Conservation (phyloP, 2,888 invertebrate species). For the Auanema freiburgensis region DNA sequence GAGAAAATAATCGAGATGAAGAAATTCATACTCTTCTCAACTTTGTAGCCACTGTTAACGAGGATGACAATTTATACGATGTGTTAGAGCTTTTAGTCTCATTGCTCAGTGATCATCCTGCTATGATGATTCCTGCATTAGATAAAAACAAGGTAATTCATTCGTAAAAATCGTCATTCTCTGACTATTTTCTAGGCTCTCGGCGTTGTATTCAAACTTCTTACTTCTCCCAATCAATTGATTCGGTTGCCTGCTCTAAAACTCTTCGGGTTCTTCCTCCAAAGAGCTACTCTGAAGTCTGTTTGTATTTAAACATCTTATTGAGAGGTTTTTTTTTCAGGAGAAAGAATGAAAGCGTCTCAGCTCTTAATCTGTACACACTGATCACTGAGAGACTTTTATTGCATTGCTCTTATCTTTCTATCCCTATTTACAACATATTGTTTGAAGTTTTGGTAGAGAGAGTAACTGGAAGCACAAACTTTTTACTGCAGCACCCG, state of each 20-base stretch:
- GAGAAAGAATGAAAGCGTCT: conserved; percentile 98
- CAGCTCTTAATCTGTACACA: conserved; percentile 95
- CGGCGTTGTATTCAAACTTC: conserved; percentile 89
- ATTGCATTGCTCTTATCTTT: conserved; percentile 83
- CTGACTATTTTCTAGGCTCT: conserved; percentile 73
- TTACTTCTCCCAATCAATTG: conserved; percentile 91
- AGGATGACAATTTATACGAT: conserved; percentile 98
- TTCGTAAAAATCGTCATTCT: no score
- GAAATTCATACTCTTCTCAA: conserved; percentile 97
- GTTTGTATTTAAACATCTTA: conserved; percentile 55
- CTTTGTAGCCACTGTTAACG: conserved; percentile 94
- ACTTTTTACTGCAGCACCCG: conserved; percentile 85
- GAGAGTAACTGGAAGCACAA: conserved; percentile 90
- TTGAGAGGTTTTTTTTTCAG: conserved; percentile 73
- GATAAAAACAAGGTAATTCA: conserved; percentile 73
- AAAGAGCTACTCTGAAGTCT: conserved; percentile 95
- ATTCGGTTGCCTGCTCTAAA: conserved; percentile 94
- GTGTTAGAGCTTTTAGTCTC: conserved; percentile 95
- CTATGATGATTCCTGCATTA: conserved; percentile 79
- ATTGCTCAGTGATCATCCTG: conserved; percentile 95
- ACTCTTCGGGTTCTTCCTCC: conserved; percentile 93
- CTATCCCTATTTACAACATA: conserved; percentile 94
- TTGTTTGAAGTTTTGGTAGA: conserved; percentile 91
- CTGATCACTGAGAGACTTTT: conserved; percentile 88
- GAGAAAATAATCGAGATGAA: conserved; percentile 74